Conservation (phyloP, 2,888 invertebrate species). For the Seladonia tumulorum region DNA sequence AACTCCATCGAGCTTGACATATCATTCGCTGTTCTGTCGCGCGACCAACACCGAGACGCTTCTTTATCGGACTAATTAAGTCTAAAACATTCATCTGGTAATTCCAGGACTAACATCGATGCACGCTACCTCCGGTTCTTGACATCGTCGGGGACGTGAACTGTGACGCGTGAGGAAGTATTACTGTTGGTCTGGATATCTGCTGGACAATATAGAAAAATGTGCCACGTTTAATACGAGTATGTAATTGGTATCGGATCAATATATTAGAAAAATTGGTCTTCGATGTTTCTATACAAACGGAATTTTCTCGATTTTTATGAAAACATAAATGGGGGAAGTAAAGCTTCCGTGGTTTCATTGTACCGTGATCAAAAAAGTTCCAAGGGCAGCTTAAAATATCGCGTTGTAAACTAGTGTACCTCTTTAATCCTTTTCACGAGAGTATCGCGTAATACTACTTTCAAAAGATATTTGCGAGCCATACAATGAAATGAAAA, state of each 20-base stretch:
- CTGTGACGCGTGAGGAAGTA: slow-evolving; percentile 13
- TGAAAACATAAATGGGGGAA: not conserved
- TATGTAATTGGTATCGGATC: not conserved
- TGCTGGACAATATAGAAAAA: slow-evolving; percentile 11
- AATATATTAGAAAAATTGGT: not conserved
- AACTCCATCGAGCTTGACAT: not conserved
- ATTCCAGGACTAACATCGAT: slow-evolving; percentile 52
- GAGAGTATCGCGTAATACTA: not conserved
- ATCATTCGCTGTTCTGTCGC: slow-evolving; percentile 2
- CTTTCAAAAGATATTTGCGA: not conserved
- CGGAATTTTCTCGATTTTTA: not conserved
- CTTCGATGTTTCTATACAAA: not conserved
- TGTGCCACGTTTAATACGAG: not conserved
- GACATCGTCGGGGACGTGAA: slow-evolving; percentile 18
- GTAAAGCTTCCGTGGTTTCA: not conserved
- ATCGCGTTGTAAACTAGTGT: not conserved
- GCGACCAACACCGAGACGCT: slow-evolving; percentile 20
- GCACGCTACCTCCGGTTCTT: slow-evolving; percentile 27
- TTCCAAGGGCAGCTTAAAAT: not conserved
- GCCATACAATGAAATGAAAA: not conserved
- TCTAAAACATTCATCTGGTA: slow-evolving; percentile 40
- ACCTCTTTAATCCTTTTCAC: not conserved
- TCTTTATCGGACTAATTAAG: slow-evolving; percentile 28
- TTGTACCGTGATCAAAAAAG: not conserved
- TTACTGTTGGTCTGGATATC: slow-evolving; percentile 14